Conservation (phyloP, 2,113 vertebrate species). For the Ptilonorhynchus violaceus region DNA sequence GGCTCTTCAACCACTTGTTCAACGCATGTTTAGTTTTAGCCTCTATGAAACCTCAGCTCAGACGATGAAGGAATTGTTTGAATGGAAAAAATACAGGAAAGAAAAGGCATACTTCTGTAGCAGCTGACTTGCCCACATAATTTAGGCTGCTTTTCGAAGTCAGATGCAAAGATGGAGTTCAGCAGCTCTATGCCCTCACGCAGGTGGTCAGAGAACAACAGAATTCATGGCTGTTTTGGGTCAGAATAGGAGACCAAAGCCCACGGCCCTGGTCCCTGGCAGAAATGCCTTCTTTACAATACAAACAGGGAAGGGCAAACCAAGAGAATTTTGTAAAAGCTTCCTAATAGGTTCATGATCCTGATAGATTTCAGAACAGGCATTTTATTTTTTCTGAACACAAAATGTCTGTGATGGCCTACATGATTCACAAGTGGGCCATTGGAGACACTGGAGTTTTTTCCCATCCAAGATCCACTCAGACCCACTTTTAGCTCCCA, state of each 20-base stretch:
- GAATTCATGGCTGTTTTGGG: background rate
- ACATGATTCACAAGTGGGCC: rapidly evolving
- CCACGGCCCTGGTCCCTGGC: background rate
- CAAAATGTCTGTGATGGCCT: background rate
- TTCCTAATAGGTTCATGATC: background rate
- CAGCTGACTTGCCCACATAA: background rate
- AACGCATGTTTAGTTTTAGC: background rate
- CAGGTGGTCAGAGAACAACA: background rate
- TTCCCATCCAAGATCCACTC: background rate
- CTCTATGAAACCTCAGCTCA: background rate
- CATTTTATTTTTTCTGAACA: background rate
- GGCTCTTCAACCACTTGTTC: background rate
- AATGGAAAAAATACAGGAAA: background rate
- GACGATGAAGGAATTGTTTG: background rate
- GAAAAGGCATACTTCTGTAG: background rate
- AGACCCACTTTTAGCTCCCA: background rate
- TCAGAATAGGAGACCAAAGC: background rate
- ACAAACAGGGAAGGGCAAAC: background rate
- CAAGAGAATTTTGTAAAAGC: background rate
- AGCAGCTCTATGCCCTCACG: background rate
- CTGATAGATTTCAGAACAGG: background rate
- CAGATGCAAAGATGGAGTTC: background rate
- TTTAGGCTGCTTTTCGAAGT: background rate
- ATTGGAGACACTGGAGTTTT: background rate
- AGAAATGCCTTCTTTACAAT: background rate